These are phyloP conservation scores for Paramisgurnus dabryanus DNA, from an alignment of 2,113 vertebrate species.

Conservation along the genomic window DNA sequence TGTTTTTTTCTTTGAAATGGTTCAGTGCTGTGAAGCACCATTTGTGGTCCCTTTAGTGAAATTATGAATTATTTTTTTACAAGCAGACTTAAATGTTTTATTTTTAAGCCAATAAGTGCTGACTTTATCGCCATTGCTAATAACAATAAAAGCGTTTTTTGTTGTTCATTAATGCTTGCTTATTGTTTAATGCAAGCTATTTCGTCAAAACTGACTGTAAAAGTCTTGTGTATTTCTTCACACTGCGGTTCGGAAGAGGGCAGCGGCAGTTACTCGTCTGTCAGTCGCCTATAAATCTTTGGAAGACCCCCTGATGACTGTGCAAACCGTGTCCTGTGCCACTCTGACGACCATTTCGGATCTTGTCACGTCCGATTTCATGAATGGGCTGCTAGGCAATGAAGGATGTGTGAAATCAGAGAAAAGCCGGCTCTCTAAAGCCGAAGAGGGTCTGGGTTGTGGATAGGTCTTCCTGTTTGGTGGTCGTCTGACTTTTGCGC, in stretches of 20 bases:
- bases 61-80: no score
- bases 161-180: background rate
- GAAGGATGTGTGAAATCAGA: conserved; percentile 58
- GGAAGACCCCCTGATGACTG: conserved; percentile 66
- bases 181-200: background rate
- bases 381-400: conserved; percentile 54
- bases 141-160: background rate
- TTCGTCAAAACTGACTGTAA: background rate
- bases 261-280: conserved; percentile 68
- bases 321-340: conserved; percentile 66
- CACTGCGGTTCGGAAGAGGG: conserved; percentile 58
- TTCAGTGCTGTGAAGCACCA: no score
- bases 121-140: background rate
- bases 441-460: conserved; percentile 47
- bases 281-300: conserved; percentile 64
- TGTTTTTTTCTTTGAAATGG: no score
- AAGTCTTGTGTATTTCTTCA: conserved; percentile 65
- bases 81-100: no score
- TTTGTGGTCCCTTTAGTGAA: no score
- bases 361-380: conserved; percentile 65
- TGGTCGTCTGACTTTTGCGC: conserved; percentile 49
- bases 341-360: conserved; percentile 58
- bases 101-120: no score
- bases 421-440: conserved; percentile 34
- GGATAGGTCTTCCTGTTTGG: conserved; percentile 55